These are phyloP conservation scores for Drosophila hamatofila DNA, from an alignment of 2,888 invertebrate species.

Conservation along the genomic window DNA sequence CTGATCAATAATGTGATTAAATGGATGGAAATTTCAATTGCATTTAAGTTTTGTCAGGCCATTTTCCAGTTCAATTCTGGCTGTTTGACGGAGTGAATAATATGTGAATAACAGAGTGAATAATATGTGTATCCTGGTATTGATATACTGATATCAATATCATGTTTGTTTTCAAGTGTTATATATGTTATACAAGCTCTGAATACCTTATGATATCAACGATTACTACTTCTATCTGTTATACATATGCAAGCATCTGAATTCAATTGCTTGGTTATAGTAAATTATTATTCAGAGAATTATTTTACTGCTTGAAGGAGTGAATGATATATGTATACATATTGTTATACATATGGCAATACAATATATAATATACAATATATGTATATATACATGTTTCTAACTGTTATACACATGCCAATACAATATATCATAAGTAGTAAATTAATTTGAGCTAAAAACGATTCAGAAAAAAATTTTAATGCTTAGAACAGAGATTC, in stretches of 20 bases:
- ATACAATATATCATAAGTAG: too few species aligned
- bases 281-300: background rate
- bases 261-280: background rate
- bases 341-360: conserved; percentile 1
- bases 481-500: background rate
- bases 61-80: background rate
- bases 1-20: background rate
- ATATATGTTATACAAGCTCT: background rate
- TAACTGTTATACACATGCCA: background rate
- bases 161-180: background rate
- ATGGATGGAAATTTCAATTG: background rate
- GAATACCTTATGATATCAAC: too few species aligned
- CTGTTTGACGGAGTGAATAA: background rate
- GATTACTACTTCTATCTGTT: background rate
- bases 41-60: background rate
- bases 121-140: background rate
- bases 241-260: background rate
- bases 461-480: background rate
- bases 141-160: background rate
- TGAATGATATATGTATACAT: background rate
- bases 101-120: background rate
- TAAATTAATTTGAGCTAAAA: too few species aligned
- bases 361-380: too few species aligned
- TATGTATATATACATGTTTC: too few species aligned
- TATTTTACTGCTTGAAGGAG: background rate